Evolutionary conservation across 2,113 vertebrate species (phyloP), one percentile per base, ranked within the genome.

Genomic region (Leucopternis melanops): DNA sequence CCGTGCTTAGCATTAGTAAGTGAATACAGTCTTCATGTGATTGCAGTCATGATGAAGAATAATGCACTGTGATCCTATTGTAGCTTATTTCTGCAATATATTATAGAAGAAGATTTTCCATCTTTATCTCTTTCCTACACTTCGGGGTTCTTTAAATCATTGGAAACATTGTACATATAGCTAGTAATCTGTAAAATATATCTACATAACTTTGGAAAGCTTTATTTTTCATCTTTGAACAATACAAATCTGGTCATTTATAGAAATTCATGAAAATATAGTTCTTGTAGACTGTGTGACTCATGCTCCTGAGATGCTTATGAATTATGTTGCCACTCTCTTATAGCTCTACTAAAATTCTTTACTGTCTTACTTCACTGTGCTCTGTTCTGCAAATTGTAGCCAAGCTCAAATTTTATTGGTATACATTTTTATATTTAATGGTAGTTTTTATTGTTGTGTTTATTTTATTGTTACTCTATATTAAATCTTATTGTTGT

Each of bases 391-490:
- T 84, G 34, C 17, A 75, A 86, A 69, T 57, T 45, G 25, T 49
- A 93, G 36, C 40, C 55, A 87, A 61, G 4, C 8, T 85, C 66
- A 92, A 8, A 72, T 93, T 86, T 95, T 94, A 94, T 66, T 63
- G 17, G 75, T 52, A 75, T 65, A 59, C 2, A 1, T 45, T 93
- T 86, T 93, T 92, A 50, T 85, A 58, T 86, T 90, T 96, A 87
- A 73, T 18, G 12, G 34, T 34, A 40, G 40, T 50, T 90, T 96
- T 95, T 65, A 94, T n/a, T 81, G 17, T 81, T 73, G 17, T 78
- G 79, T 78, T 94, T 92, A 92, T 94, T 96, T 94, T 94, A 89
- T 59, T 57, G 42, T 88, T 84, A 58, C 12, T 69, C 31, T 95
- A n/a, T 69, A 80, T 63, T 95, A 90, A 87, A 92, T 86, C n/a